These are phyloP conservation scores for Torymus auratus DNA, from an alignment of 2,888 invertebrate species.

Conservation along the genomic window DNA sequence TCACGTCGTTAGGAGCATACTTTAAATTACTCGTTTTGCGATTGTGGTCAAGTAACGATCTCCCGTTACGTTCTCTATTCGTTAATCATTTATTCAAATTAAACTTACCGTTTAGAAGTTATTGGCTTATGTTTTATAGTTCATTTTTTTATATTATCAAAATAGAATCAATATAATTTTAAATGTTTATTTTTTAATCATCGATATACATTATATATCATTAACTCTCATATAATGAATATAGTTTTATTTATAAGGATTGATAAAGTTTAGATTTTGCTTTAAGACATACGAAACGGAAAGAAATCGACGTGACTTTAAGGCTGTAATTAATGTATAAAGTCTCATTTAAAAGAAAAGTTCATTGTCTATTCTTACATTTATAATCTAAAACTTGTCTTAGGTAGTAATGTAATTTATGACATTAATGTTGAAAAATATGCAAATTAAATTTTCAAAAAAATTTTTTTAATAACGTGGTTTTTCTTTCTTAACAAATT, in stretches of 20 bases:
- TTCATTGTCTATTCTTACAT: conserved; percentile 59
- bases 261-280: conserved; percentile 31
- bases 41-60: conserved; percentile 62
- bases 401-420: conserved; percentile 62
- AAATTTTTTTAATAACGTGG: conserved; percentile 54
- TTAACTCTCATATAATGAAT: conserved; percentile 28
- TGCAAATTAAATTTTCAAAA: conserved; percentile 59
- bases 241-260: conserved; percentile 44
- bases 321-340: conserved; percentile 66
- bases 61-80: conserved; percentile 53
- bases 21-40: conserved; percentile 45
- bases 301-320: conserved; percentile 56
- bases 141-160: conserved; percentile 38
- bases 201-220: conserved; percentile 34
- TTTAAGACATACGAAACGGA: conserved; percentile 41
- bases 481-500: conserved; percentile 44
- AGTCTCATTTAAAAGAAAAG: conserved; percentile 58
- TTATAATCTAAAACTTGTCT: conserved; percentile 59
- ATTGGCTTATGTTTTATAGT: conserved; percentile 35
- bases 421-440: conserved; percentile 62
- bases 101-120: conserved; percentile 44
- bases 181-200: conserved; percentile 37
- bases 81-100: conserved; percentile 41
- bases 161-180: conserved; percentile 45
- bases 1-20: conserved; percentile 63